These are phyloP conservation scores for Rhynchopsitta pachyrhyncha DNA, from an alignment of 2,113 vertebrate genomes.

Conservation along the genomic window DNA sequence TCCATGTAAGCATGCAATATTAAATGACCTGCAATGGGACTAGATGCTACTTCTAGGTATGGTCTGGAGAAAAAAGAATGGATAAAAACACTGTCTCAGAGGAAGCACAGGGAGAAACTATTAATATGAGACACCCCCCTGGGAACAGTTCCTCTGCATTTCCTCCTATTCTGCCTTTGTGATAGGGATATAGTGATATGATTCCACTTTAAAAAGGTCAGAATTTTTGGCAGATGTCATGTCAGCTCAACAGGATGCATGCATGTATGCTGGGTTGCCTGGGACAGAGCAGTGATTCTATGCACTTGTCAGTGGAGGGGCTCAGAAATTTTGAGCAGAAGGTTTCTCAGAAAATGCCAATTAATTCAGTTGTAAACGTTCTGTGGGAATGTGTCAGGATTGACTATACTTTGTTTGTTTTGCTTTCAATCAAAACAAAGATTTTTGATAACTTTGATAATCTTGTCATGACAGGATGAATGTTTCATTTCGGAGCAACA, in stretches of 20 bases:
- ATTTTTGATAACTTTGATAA: constrained; percentile 25
- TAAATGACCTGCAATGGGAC: not conserved
- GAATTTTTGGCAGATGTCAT: not conserved
- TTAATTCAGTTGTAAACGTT: constrained; percentile 49
- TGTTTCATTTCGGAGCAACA: not conserved
- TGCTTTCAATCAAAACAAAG: constrained; percentile 66
- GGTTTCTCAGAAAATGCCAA: constrained; percentile 53
- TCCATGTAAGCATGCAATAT: not conserved
- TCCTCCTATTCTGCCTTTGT: not conserved
- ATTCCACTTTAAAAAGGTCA: not conserved
- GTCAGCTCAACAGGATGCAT: not conserved
- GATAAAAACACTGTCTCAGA: not conserved
- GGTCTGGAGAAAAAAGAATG: not conserved
- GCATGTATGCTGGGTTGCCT: not conserved
- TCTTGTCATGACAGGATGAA: not conserved
- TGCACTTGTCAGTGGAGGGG: not conserved
- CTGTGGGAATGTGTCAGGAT: constrained; percentile 55
- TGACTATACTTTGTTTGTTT: constrained; percentile 59
- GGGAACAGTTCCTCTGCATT: not conserved
- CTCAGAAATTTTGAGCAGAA: constrained; percentile 46
- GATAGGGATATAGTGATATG: not conserved
- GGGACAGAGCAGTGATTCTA: not conserved
- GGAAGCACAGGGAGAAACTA: not conserved
- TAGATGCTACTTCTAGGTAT: not conserved
- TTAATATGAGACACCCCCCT: not conserved